Evolutionary conservation across 2,797 vertebrate species (phyloP).

Genomic region (Gastrophryne carolinensis): DNA sequence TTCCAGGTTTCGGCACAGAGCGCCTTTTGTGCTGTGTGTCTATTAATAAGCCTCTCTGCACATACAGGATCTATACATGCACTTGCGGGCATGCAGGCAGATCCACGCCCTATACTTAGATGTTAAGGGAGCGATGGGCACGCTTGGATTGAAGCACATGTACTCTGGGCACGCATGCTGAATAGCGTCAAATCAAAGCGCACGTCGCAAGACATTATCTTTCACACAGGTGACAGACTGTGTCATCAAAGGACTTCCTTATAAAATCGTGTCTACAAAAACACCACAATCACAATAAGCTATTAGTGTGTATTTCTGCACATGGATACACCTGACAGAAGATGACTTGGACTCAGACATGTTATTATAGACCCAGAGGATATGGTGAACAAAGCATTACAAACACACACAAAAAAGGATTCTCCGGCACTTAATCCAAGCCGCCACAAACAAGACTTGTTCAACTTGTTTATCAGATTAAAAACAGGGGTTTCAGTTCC

Average conservation of each 20-base stretch:
- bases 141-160: slow-evolving; percentile 1
- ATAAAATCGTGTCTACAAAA: slow-evolving; percentile 19
- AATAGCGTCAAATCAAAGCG: slow-evolving; percentile 8
- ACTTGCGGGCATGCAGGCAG: slow-evolving; percentile 2
- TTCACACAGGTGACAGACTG: not conserved
- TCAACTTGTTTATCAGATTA: too few relatives aligned
- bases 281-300: not conserved
- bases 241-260: slow-evolving; percentile 2
- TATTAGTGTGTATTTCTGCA: slow-evolving; percentile 7
- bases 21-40: slow-evolving; percentile 16
- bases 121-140: not conserved
- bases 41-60: slow-evolving; percentile 24
- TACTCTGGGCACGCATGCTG: not conserved
- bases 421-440: too few relatives aligned
- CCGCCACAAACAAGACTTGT: too few relatives aligned
- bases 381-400: not conserved
- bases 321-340: slow-evolving; percentile 17
- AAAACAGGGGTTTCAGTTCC: too few relatives aligned
- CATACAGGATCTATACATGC: slow-evolving; percentile 29
- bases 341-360: not conserved
- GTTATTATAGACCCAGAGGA: not conserved
- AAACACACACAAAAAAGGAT: too few relatives aligned
- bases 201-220: slow-evolving; percentile 8
- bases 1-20: slow-evolving; percentile 21
- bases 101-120: slow-evolving; percentile 4